Conservation (phyloP, 2,113 vertebrate species). For the Thunnus thynnus region DNA sequence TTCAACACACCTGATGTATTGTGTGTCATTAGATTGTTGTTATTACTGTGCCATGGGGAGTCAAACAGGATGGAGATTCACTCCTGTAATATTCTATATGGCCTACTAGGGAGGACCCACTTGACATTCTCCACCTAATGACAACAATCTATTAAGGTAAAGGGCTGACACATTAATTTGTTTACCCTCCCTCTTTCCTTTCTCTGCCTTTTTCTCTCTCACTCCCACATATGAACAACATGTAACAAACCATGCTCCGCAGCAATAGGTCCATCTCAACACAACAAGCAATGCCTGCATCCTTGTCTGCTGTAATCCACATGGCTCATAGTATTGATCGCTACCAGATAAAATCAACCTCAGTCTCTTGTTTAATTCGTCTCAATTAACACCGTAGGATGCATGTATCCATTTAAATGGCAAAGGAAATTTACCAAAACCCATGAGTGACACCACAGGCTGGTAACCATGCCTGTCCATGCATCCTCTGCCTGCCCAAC, state of each 20-base stretch:
- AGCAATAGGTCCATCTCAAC: slow-evolving; percentile 22
- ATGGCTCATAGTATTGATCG: slow-evolving; percentile 59
- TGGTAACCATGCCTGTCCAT: slow-evolving; percentile 18
- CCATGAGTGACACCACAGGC: slow-evolving; percentile 19
- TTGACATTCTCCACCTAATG: slow-evolving; percentile 82
- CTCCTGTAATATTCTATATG: slow-evolving; percentile 76
- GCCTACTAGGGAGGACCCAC: slow-evolving; percentile 70
- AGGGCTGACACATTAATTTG: slow-evolving; percentile 74
- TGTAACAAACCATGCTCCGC: slow-evolving; percentile 3
- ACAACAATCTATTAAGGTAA: slow-evolving; percentile 79
- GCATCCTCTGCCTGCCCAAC: slow-evolving; percentile 27
- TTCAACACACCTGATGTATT: slow-evolving; percentile 81
- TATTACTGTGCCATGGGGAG: slow-evolving; percentile 82
- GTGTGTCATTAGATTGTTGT: slow-evolving; percentile 83
- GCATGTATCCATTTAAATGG: slow-evolving; percentile 38
- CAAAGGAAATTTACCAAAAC: slow-evolving; percentile 43
- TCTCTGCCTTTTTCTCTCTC: slow-evolving; percentile 28
- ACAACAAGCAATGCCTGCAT: slow-evolving; percentile 47
- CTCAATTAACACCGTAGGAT: slow-evolving; percentile 60
- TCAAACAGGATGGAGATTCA: slow-evolving; percentile 80
- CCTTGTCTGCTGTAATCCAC: slow-evolving; percentile 40
- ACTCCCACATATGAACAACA: slow-evolving; percentile 28
- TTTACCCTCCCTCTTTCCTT: slow-evolving; percentile 58
- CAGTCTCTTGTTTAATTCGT: slow-evolving; percentile 60
- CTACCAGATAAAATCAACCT: slow-evolving; percentile 59